phyloP scores from a whole-genome alignment of 2,888 invertebrate genomes.

The Cephus spinipes region DNA sequence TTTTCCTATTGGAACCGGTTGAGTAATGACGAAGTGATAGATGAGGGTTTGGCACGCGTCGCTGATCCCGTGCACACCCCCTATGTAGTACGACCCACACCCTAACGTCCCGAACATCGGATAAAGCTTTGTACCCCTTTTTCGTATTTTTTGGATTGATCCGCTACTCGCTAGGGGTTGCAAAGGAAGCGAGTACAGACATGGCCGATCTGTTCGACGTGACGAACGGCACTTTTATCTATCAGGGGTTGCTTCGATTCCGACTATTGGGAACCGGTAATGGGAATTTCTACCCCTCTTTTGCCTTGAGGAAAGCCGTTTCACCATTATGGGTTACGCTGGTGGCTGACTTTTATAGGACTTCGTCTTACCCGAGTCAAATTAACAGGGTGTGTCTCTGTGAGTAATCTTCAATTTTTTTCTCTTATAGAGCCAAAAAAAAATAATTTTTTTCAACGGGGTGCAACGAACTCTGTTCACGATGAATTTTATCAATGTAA shows the following conservation, averaged over 20 bases:
- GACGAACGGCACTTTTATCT: slow-evolving; percentile 2
- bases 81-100: not conserved
- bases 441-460: not conserved
- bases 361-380: not conserved
- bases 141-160: not conserved
- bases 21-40: slow-evolving; percentile 1
- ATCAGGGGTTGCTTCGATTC: not conserved
- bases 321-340: not conserved
- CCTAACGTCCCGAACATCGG: too few species aligned
- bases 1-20: slow-evolving; percentile 7
- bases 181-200: not conserved
- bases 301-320: not conserved
- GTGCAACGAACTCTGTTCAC: not conserved
- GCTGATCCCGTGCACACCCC: not conserved
- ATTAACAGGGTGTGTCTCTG: not conserved
- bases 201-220: not conserved
- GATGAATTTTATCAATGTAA: not conserved
- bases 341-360: not conserved
- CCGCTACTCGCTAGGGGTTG: not conserved
- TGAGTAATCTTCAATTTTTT: not conserved
- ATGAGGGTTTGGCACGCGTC: slow-evolving; percentile 1
- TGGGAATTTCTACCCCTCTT: not conserved
- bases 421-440: not conserved
- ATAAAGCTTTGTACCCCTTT: not conserved
- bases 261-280: not conserved